Evolutionary conservation across 2,113 vertebrate species (phyloP).

Genomic region (Sinocyclocheilus maitianheensis): DNA sequence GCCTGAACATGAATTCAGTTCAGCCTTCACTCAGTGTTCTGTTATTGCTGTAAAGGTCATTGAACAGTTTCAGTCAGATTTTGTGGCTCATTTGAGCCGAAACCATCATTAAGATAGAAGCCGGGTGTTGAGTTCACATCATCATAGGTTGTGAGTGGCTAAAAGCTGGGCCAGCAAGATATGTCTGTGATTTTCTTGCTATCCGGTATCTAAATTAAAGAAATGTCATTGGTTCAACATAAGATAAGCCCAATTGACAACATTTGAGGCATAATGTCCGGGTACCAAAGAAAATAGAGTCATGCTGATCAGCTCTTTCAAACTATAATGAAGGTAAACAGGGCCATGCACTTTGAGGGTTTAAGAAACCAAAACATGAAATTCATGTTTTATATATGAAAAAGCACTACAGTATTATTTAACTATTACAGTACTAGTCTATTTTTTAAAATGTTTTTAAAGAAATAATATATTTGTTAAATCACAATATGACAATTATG

Average conservation of each 20-base stretch:
- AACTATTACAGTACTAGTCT: too few species aligned
- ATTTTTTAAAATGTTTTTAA: too few species aligned
- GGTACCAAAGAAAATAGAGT: not conserved
- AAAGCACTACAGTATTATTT: too few species aligned
- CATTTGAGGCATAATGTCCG: not conserved
- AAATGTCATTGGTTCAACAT: not conserved
- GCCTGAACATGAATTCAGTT: not conserved
- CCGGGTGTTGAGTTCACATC: not conserved
- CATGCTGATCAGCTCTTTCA: not conserved
- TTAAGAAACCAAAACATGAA: not conserved
- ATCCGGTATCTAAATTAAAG: not conserved
- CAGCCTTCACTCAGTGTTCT: not conserved
- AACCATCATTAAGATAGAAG: not conserved
- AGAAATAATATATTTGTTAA: not conserved
- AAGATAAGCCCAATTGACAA: not conserved
- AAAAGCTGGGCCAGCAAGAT: not conserved
- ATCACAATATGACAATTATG: not conserved
- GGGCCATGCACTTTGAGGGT: not conserved
- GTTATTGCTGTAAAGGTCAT: not conserved
- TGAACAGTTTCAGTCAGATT: constrained; percentile 23
- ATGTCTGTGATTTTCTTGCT: not conserved
- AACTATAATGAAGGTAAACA: not conserved
- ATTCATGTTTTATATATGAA: too few species aligned
- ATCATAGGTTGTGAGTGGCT: not conserved
- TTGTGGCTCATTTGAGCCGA: not conserved